These are phyloP conservation scores for Torymus tubicola DNA, from an alignment of 2,888 invertebrate species.

Conservation along the genomic window DNA sequence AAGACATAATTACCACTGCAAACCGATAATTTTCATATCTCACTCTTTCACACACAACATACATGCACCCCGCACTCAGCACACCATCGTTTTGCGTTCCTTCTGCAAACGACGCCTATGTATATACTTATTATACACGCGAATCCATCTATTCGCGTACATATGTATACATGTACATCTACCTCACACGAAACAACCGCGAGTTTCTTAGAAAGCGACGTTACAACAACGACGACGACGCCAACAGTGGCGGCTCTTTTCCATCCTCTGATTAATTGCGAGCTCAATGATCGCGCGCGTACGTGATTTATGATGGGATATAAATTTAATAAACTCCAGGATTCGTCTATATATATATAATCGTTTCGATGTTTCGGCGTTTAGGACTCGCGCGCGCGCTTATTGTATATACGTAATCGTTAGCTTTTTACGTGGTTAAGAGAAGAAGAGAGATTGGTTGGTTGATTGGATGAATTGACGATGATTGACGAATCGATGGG, in stretches of 20 bases:
- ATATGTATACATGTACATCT: no score
- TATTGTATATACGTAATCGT: not conserved
- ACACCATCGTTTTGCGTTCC: no score
- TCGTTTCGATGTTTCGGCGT: not conserved
- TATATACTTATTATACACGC: no score
- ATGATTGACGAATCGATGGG: no score
- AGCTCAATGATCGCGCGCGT: conserved; percentile 39
- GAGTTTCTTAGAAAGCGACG: conserved; percentile 32
- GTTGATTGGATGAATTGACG: no score
- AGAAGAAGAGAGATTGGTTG: no score
- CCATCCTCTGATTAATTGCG: conserved; percentile 43
- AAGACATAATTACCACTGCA: no score
- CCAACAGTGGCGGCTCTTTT: conserved; percentile 20
- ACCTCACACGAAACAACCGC: not conserved
- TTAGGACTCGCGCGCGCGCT: not conserved
- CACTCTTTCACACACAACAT: not conserved
- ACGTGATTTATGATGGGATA: conserved; percentile 45
- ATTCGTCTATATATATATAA: conserved; percentile 26
- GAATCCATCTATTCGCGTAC: no score
- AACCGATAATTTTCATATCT: not conserved
- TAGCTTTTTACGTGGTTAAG: no score
- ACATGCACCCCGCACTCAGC: no score
- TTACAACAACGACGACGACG: not conserved
- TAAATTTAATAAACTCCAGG: conserved; percentile 44
- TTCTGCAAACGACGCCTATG: no score